Evolutionary conservation across 2,113 vertebrate genomes (phyloP), one percentile per base, ranked within the genome.

Genomic region (Rhineura floridana): DNA sequence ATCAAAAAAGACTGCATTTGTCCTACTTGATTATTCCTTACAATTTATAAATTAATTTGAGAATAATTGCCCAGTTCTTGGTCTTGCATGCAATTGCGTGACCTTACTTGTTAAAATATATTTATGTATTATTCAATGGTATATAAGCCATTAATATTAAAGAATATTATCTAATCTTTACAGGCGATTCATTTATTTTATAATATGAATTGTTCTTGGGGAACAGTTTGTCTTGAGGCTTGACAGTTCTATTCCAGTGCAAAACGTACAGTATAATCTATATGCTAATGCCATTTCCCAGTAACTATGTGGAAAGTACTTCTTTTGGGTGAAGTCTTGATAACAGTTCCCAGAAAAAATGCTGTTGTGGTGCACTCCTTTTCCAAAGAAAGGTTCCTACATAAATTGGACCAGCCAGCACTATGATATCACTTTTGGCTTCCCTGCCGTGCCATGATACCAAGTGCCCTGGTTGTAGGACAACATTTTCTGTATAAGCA

Each of bases 81-180:
- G 80, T 87, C 62, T 36, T 50, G 48, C 46, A 44, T 70, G 33
- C 9, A 70, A 44, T 70, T 87, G 3, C 25, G 55, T 70, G 67
- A 33, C 70, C n/a, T 69, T 33, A 44, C 62, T 82, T 39, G 23
- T 50, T 52, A 69, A 87, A 70, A 33, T 44, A 59, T 79, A 44
- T 72, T 39, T 48, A 69, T 62, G 65, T 33, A 87, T 81, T 81
- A 70, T 87, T 72, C 36, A 87, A 59, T 28, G 44, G 69, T 73
- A 23, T 70, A 50, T 19, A 84, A 72, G 48, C 28, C 65, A 72
- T 81, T 81, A 70, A 55, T 87, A 81, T 85, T 76, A 85, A 85
- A 85, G 4, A 48, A 63, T 63, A 77, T 59, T 79, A 55, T 79
- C 69, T 86, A 87, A 80, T 87, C 44, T 72, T 81, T 72, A 87